phyloP scores from a whole-genome alignment of 2,113 vertebrate genomes.

The Pristiophorus japonicus region DNA sequence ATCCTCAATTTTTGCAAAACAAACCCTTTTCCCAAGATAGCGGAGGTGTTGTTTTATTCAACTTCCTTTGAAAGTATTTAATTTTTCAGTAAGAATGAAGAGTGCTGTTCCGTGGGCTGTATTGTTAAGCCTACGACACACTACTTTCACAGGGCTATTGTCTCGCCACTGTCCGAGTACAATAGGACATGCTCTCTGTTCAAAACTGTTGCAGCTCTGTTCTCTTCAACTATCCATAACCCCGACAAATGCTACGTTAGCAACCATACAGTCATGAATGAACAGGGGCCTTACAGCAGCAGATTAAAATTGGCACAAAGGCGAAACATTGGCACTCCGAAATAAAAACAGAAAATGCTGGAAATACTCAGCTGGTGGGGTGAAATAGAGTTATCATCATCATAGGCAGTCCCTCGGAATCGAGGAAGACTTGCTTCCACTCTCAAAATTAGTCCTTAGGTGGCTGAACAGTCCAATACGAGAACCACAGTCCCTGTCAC shows the following conservation, averaged over 20 bases:
- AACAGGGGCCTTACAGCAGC: neutral
- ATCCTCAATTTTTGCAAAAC: neutral
- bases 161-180: neutral
- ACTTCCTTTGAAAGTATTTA: neutral
- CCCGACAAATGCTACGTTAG: neutral
- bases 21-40: neutral
- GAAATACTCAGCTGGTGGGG: neutral
- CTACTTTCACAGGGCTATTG: neutral
- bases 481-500: too few species aligned
- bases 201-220: neutral
- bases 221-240: neutral
- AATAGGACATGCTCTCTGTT: neutral
- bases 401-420: too few species aligned
- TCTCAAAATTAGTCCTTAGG: too few species aligned
- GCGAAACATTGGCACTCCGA: neutral
- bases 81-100: neutral
- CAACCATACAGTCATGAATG: neutral
- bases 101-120: neutral
- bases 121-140: neutral
- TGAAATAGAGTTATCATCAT: too few species aligned
- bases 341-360: neutral
- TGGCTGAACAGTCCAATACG: too few species aligned
- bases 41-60: neutral
- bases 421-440: too few species aligned
- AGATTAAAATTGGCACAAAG: neutral